Conservation (phyloP, 2,113 vertebrate species). For the Piaya cayana region DNA sequence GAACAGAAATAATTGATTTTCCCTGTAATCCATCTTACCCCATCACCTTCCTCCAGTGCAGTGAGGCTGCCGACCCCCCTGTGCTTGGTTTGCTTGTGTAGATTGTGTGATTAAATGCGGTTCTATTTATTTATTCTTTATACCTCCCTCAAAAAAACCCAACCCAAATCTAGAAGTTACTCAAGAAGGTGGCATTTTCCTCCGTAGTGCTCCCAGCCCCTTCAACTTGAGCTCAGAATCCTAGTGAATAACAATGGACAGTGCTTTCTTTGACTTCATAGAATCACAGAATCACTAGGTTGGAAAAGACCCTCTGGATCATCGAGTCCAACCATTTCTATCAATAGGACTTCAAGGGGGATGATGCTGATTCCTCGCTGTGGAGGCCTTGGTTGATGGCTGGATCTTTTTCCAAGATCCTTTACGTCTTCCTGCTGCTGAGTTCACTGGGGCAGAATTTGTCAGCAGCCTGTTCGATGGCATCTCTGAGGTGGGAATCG, state of each 20-base stretch:
- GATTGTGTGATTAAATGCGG: fast-evolving
- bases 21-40: background rate
- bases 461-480: background rate
- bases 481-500: fast-evolving
- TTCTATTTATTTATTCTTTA: background rate
- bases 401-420: background rate
- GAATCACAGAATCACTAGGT: too few species aligned
- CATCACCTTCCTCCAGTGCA: fast-evolving
- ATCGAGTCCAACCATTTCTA: too few species aligned
- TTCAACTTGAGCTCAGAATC: background rate
- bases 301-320: too few species aligned
- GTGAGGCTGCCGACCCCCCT: background rate
- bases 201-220: fast-evolving
- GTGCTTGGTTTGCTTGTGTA: background rate
- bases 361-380: background rate
- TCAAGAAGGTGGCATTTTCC: background rate
- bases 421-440: background rate
- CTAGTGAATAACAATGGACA: fast-evolving
- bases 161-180: background rate
- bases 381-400: background rate
- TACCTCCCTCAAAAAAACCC: background rate
- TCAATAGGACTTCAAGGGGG: background rate
- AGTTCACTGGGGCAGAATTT: background rate
- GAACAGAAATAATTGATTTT: background rate
- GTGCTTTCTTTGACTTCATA: background rate